Base-by-base conservation (phyloP, 2,888 invertebrate genomes). In the Caenorhabditis parvicauda region DNA sequence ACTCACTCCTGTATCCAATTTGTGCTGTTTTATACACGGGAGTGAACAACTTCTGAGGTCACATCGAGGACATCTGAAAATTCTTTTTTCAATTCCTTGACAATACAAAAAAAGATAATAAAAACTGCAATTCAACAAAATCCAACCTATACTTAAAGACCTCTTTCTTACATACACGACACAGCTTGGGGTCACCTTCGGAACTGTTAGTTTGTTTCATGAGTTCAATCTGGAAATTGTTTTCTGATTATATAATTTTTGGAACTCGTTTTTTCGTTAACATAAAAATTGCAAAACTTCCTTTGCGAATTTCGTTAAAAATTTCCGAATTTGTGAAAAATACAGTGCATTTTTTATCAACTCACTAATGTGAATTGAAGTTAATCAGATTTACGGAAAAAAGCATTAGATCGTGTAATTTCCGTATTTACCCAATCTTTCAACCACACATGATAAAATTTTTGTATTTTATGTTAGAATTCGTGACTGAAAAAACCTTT, bases 31-130 rank as follows among this genome's bases (percentile, higher is more conserved):
- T 6, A 64, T 67, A 53, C 78, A 78, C 4, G 53, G 63, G 0
- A 78, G 52, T 3, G 74, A 76, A 49, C 78, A 78, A 4, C 71
- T 67, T 3, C 73, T 62, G 7, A 62, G 22, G 35, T 65, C 62
- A 53, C 78, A 78, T 47, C 72, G 64, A n/a, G 78, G 78, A 25
- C 78, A 78, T 50, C 70, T 62, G 49, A 44, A 57, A 43, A 47
- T 7, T 7, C 17, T 39, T 14, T 24, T 42, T 41, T 6, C 14
- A 44, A 7, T 19, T 25, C 9, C 14, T 32, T 17, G 14, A 44
- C n/a, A 46, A 14, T 27, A 27, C 14, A 24, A n/a, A 46, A 35
- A 38, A 41, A 49, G 19, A n/a, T 28, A n/a, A n/a, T n/a, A n/a
- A n/a, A n/a, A n/a, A n/a, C n/a, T n/a, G n/a, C n/a, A n/a, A n/a